Evolutionary conservation across 2,113 vertebrate species (phyloP).

Genomic region (Andinoacara biseriatus): DNA sequence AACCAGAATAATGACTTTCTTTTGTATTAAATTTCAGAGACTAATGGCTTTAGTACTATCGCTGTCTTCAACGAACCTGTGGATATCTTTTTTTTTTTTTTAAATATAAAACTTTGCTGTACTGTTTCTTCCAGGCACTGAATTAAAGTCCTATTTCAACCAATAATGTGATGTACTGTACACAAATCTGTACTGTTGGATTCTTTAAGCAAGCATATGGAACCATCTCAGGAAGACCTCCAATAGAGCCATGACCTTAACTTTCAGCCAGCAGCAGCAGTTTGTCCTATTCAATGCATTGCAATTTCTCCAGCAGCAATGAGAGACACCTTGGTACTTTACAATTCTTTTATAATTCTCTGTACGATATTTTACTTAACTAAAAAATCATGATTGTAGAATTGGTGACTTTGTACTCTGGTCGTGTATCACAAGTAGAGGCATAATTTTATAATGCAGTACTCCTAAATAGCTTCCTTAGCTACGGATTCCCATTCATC

Average conservation of each 20-base stretch:
- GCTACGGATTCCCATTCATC: no score
- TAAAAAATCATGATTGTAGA: not conserved
- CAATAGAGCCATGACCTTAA: constrained; percentile 23
- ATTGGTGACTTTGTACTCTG: not conserved
- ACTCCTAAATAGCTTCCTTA: no score
- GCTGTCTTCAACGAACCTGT: constrained; percentile 64
- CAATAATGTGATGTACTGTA: constrained; percentile 31
- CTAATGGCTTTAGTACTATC: constrained; percentile 54
- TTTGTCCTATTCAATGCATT: constrained; percentile 51
- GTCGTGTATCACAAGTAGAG: not conserved
- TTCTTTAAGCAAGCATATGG: not conserved
- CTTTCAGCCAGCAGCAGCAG: constrained; percentile 25
- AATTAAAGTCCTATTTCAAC: constrained; percentile 79
- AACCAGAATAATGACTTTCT: constrained; percentile 31
- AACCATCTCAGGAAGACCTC: not conserved
- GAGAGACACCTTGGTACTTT: not conserved
- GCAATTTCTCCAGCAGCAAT: constrained; percentile 31
- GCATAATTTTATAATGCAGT: no score
- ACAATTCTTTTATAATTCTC: not conserved
- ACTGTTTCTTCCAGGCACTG: constrained; percentile 80
- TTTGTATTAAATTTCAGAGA: constrained; percentile 50
- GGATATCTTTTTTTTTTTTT: constrained; percentile 59
- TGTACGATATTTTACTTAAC: not conserved
- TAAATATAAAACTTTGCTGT: constrained; percentile 72
- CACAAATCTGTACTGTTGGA: not conserved